Evolutionary conservation across 2,888 invertebrate genomes (phyloP), one percentile per base, ranked within the genome.

Genomic region (Troides aeacus): DNA sequence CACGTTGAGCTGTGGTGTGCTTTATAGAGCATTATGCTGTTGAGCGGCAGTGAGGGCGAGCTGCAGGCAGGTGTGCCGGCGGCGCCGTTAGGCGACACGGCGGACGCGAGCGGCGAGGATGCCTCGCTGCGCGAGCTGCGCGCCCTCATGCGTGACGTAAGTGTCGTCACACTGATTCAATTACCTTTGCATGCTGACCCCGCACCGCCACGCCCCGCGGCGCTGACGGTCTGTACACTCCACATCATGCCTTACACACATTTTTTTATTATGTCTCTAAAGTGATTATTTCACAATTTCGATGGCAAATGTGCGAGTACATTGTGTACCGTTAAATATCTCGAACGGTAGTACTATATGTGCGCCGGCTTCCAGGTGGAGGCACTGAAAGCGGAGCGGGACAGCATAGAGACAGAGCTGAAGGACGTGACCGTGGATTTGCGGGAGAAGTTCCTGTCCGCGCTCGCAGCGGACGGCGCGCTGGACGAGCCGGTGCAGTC

Each of bases 341-440:
- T 30, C 24, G 12, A 17, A 15, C 30, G 15, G 1, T 30, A 17
- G 5, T 24, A 60, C 18, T 23, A 15, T 18, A 15, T 15, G 18
- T 60, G 21, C 21, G 62, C 10, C 39, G 7, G 12, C 39, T 23
- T 15, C 17, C 60, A 79, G 93, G 97, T 98, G 68, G 97, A 97
- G 81, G 94, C 95, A 56, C 93, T 98, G 62, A 98, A 97, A 92
- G 96, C 96, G 5, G 98, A 98, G 89, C 94, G 99, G 62, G 98
- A 98, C 80, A 75, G 78, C 69, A 78, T 89, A 69, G 99, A 99
- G 92, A 94, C 94, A 3, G 97, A 97, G 87, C 92, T 99, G 50
- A 85, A 86, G 81, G 85, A 82, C 77, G 80, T 82, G 64, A 95
- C 95, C 7, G 94, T 95, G 73, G 97, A 99, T 84, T 96, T 98